Percentiles rank a stretch among this genome's conserved stretches.
phyloP scores from a whole-genome alignment of 2,113 vertebrate genomes.

The Corythaeola cristata region DNA sequence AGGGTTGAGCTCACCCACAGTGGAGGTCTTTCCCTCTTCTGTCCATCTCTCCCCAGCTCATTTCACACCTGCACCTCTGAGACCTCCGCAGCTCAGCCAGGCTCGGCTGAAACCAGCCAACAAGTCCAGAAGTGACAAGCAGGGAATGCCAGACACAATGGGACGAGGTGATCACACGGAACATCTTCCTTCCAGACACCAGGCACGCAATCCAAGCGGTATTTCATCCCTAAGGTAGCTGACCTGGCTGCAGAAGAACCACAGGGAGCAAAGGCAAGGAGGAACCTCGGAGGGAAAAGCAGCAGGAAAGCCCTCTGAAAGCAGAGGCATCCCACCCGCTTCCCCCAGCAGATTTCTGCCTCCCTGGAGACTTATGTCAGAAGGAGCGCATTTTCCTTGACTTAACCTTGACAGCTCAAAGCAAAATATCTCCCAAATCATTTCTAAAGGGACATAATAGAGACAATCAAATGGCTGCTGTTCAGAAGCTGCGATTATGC shows the following conservation, averaged over 20 bases:
- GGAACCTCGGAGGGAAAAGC: not conserved
- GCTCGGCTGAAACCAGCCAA: not conserved
- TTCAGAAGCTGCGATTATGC: constrained; percentile 54
- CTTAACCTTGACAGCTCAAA: constrained; percentile 55
- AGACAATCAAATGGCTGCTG: constrained; percentile 57
- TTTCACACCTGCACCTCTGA: not conserved
- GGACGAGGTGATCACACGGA: fast-evolving
- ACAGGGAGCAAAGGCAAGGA: not conserved
- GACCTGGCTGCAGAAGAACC: not conserved
- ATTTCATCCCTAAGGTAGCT: not conserved
- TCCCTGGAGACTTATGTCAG: not conserved
- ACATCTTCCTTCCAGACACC: not conserved
- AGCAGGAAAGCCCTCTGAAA: not conserved
- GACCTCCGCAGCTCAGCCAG: not conserved
- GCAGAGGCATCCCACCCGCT: not conserved
- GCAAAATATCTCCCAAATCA: constrained; percentile 24
- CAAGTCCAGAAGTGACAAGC: not conserved
- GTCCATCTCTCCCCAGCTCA: not conserved
- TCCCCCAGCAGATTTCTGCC: not conserved
- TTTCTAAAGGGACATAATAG: constrained; percentile 55
- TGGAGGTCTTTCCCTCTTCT: not conserved
- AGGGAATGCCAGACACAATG: fast-evolving
- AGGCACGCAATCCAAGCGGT: fast-evolving
- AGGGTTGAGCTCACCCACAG: not conserved
- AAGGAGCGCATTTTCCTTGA: not conserved